A percentile compares a stretch with the other conserved stretches of the same genome.
Conservation (phyloP, 2,797 vertebrate genomes). For the Potorous gilbertii region DNA sequence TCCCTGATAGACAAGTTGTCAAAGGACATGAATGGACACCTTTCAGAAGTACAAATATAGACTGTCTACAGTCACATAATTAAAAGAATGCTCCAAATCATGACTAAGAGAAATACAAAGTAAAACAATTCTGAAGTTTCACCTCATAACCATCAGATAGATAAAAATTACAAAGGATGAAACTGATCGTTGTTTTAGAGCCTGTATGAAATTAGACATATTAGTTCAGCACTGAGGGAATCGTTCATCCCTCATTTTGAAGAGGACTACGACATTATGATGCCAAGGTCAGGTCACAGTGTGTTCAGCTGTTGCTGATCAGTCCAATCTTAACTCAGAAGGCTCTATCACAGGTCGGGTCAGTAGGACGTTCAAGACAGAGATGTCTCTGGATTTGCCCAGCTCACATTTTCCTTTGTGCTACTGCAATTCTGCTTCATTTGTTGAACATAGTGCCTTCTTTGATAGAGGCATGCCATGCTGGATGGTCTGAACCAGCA, state of each 20-base stretch:
- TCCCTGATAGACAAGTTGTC: too few species aligned
- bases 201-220: not conserved
- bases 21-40: not conserved
- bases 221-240: not conserved
- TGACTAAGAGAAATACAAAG: not conserved
- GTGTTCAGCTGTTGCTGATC: too few species aligned
- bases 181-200: not conserved
- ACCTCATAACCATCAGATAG: not conserved
- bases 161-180: not conserved
- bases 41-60: not conserved
- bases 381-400: too few species aligned
- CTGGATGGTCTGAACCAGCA: too few species aligned
- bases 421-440: too few species aligned
- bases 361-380: too few species aligned
- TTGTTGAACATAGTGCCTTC: too few species aligned
- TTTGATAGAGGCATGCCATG: too few species aligned
- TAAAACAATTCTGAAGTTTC: not conserved
- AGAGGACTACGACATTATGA: not conserved
- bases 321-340: too few species aligned
- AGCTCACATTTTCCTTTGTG: too few species aligned
- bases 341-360: too few species aligned
- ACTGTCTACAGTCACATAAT: not conserved
- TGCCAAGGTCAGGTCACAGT: not conserved
- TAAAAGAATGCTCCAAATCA: not conserved
- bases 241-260: not conserved